Evolutionary conservation across 2,888 invertebrate species (phyloP), one percentile per base, ranked within the genome.

Genomic region (Leptopterna dolabrata): DNA sequence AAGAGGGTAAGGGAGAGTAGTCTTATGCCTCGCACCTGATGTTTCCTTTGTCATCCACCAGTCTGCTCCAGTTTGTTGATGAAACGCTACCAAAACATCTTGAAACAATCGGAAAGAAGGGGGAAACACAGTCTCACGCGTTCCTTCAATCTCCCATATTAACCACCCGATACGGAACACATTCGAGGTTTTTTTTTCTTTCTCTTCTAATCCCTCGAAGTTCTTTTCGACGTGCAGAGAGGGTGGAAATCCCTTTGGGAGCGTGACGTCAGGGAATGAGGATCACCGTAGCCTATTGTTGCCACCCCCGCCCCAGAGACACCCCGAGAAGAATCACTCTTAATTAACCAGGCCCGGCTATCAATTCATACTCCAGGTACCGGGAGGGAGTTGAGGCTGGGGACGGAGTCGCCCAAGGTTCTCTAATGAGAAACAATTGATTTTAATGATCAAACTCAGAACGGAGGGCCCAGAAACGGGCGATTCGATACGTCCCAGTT

Each of bases 391-490:
- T 11, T 14, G 45, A 43, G 78, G n/a, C 19, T 36, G 24, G 45
- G 41, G 11, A 43, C 11, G 45, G 45, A 43, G 78, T n/a, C 19
- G 16, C 43, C 41, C 45, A 41, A 78, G 45, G 78, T 43, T 43
- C 29, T 45, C 78, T 78, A 78, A 78, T 78, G 41, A 78, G 43
- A 78, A 78, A 78, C 78, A 78, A 78, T 78, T 78, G 78, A 78
- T 78, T 78, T 78, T 78, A 78, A 78, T 78, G 43, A 78, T 78
- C 78, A 63, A 63, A 63, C 63, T 63, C 63, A 7, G 55, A 55
- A n/a, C 55, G 63, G 24, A 24, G 24, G 19, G n/a, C 7, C 24
- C n/a, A 19, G 19, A 63, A 63, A 2, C 19, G 63, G 16, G 27
- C 63, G 63, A 63, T 63, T 63, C 63, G 63, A 24, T 63, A 63